Percentiles rank a stretch among this genome's conserved stretches.
phyloP scores from a whole-genome alignment of 2,888 invertebrate species.

The Cosmia pyralina region DNA sequence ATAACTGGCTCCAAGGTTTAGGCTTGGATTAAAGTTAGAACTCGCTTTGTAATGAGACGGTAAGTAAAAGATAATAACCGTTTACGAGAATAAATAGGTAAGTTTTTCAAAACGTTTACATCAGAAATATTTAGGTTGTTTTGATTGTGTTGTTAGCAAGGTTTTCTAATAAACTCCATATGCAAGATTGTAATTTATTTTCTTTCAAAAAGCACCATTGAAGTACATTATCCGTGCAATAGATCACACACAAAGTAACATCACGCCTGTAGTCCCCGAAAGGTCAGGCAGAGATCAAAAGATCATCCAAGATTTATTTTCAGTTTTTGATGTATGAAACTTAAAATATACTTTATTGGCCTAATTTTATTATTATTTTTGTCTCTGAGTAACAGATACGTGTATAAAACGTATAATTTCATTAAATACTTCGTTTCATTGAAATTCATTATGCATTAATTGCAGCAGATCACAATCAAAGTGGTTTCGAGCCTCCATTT shows the following conservation, averaged over 20 bases:
- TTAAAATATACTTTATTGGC: neutral
- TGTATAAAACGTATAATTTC: neutral
- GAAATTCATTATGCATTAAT: constrained; percentile 8
- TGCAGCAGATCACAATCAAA: constrained; percentile 7
- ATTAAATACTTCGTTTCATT: neutral
- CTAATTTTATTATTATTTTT: too few relatives aligned
- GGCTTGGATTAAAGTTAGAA: too few relatives aligned
- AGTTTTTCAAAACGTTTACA: neutral
- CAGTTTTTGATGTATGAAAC: neutral
- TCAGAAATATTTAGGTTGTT: neutral
- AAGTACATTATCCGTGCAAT: neutral
- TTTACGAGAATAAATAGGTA: neutral
- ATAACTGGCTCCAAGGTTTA: too few relatives aligned
- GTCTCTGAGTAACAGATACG: neutral
- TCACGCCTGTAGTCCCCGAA: neutral
- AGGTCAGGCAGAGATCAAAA: neutral
- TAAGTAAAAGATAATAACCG: too few relatives aligned
- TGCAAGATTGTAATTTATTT: neutral
- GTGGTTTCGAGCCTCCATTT: constrained; percentile 14
- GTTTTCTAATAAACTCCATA: too few relatives aligned
- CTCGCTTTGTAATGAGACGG: too few relatives aligned
- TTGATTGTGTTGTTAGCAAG: too few relatives aligned
- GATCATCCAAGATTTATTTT: neutral
- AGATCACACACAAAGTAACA: neutral
- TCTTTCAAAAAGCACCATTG: neutral